These are phyloP conservation scores for Calidris pygmaea DNA, from an alignment of 2,113 vertebrate species.

Conservation along the genomic window DNA sequence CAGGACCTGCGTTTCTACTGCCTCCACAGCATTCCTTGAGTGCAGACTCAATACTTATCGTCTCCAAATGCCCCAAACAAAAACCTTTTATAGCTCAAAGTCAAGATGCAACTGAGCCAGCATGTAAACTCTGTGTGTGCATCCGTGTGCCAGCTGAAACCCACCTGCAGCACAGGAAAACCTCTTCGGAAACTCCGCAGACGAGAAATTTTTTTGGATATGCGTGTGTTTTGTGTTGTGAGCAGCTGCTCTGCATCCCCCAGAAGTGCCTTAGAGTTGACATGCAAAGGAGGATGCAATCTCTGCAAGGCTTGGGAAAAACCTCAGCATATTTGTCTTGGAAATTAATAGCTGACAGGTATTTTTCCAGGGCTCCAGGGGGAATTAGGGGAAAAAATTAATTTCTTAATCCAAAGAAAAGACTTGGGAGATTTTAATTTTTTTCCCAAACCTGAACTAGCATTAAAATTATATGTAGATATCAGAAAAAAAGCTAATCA, in stretches of 20 bases:
- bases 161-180: not conserved
- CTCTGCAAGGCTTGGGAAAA: not conserved
- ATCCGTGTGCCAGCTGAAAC: not conserved
- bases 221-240: not conserved
- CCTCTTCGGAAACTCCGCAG: not conserved
- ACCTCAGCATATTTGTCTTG: not conserved
- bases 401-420: slow-evolving; percentile 43
- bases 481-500: slow-evolving; percentile 3
- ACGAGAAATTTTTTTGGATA: not conserved
- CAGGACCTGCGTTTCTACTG: not conserved
- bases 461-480: not conserved
- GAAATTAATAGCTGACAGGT: not conserved
- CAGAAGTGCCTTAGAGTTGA: not conserved
- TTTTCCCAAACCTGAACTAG: not conserved
- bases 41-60: not conserved
- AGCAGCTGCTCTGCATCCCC: not conserved
- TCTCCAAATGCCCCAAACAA: not conserved
- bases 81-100: not conserved
- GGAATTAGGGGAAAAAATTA: not conserved
- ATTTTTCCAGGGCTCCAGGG: not conserved
- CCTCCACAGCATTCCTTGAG: accelerated
- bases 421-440: not conserved
- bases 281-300: not conserved
- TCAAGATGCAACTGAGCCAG: not conserved
- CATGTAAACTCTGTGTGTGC: accelerated